Evolutionary conservation across 1,140 invertebrate species (phyloP).

Genomic region (Mamestra configurata): DNA sequence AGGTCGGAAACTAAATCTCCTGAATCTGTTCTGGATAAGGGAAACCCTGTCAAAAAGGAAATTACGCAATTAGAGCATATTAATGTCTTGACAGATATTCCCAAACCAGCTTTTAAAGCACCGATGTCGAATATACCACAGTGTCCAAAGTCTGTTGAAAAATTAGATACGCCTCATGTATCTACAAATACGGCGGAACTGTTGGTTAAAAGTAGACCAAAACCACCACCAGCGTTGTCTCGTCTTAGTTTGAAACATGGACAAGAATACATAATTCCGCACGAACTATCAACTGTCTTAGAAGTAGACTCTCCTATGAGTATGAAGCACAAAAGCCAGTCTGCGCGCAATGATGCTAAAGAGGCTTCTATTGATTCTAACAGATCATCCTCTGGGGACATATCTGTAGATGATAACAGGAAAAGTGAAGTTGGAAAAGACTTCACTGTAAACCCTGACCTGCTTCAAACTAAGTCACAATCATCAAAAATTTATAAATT

Average conservation of each 20-base stretch:
- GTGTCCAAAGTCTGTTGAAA: not conserved
- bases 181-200: conserved; percentile 45
- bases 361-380: conserved; percentile 51
- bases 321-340: conserved; percentile 73
- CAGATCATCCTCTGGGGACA: not conserved
- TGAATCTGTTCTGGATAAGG: conserved; percentile 41
- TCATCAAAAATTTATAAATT: conserved; percentile 56
- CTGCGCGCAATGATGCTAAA: conserved; percentile 62
- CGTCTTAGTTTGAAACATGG: conserved; percentile 75
- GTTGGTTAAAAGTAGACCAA: conserved; percentile 70
- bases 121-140: not conserved
- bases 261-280: conserved; percentile 82
- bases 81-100: conserved; percentile 73
- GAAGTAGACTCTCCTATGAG: conserved; percentile 90
- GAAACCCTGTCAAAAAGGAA: conserved; percentile 43
- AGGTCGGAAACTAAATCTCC: conserved; percentile 36
- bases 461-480: conserved; percentile 59
- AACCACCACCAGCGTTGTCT: conserved; percentile 77
- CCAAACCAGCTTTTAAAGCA: conserved; percentile 63
- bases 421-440: conserved; percentile 39
- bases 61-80: conserved; percentile 58
- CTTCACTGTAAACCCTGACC: conserved; percentile 58
- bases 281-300: conserved; percentile 91
- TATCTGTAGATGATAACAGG: conserved; percentile 2
- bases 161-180: conserved; percentile 25